Conservation (phyloP, 2,888 invertebrate species). For the Malachius bipustulatus region DNA sequence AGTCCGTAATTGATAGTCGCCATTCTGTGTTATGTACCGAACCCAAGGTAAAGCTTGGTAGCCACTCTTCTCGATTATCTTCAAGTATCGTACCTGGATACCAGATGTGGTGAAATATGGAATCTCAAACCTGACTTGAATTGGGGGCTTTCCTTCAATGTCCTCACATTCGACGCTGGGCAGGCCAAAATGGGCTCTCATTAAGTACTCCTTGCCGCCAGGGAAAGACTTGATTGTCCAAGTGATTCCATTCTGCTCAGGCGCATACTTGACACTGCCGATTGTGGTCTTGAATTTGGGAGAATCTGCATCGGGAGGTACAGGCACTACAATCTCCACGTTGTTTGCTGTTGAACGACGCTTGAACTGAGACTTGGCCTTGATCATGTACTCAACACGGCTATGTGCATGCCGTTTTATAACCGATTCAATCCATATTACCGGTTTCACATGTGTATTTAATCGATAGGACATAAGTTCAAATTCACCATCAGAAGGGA, state of each 20-base stretch:
- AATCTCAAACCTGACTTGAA: slow-evolving; percentile 97
- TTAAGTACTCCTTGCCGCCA: slow-evolving; percentile 95
- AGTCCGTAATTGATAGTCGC: slow-evolving; percentile 94
- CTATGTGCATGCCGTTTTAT: slow-evolving; percentile 96
- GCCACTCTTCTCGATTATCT: slow-evolving; percentile 98
- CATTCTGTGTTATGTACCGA: slow-evolving; percentile 98
- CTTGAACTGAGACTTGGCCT: slow-evolving; percentile 97
- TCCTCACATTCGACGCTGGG: slow-evolving; percentile 94
- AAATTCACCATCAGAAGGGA: slow-evolving; percentile 98
- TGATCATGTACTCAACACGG: slow-evolving; percentile 97
- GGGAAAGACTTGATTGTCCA: slow-evolving; percentile 98
- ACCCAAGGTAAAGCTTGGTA: slow-evolving; percentile 99
- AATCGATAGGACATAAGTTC: slow-evolving; percentile 96
- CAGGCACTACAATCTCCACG: slow-evolving; percentile 94
- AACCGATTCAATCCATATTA: slow-evolving; percentile 98
- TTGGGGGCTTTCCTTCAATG: slow-evolving; percentile 91
- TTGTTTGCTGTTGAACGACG: slow-evolving; percentile 96
- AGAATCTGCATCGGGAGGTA: slow-evolving; percentile 93
- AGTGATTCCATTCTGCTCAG: slow-evolving; percentile 91
- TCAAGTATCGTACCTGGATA: slow-evolving; percentile 79
- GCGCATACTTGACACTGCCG: slow-evolving; percentile 94
- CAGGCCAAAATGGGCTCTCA: slow-evolving; percentile 95
- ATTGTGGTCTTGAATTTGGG: slow-evolving; percentile 97
- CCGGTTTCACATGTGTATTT: slow-evolving; percentile 92
- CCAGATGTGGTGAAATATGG: slow-evolving; percentile 98